Base-by-base conservation (phyloP, 2,797 vertebrate species). In the Hyperoplus lanceolatus region DNA sequence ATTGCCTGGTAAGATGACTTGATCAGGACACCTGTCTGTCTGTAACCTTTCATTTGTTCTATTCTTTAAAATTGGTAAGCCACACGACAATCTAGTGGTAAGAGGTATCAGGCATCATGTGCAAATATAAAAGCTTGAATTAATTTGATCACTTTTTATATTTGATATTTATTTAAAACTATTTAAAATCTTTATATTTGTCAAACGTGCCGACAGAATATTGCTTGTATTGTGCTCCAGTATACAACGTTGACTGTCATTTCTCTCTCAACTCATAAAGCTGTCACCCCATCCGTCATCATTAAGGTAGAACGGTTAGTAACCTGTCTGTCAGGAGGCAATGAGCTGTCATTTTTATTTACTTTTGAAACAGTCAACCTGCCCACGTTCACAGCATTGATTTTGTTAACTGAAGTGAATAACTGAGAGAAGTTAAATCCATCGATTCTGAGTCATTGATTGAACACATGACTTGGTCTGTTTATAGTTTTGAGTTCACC, bases 1-100 rank as follows among this genome's bases (percentile, higher is more conserved):
- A 95, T 55, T 99, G 98, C 73, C 81, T 96, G 96, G 98, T 99
- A 94, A 96, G 96, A 65, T 38, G 13, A 70, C 15, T 38, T 41
- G 0, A 54, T 59, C 16, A 12, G 51, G 10, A 45, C 10, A 8
- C 13, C 11, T 39, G 5, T 57, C 11, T 9, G 43, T 18, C 9
- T 66, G 12, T 50, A 39, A 1, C 9, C 29, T 41, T 15, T 3
- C 0, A 36, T 68, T 51, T 39, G 18, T 6, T 73, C 29, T 16
- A 29, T 39, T 41, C 38, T 62, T 38, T 39, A 45, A 9, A 21
- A 43, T 39, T 46, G 0, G 9, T 21, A 13, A 14, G 5, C 14
- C 18, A 6, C 15, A n/a, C 58, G 46, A 50, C 2, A 54, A 55
- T 1, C 5, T 4, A 9, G 41, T 5, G 18, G 2, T 46, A 67